Conservation (phyloP, 2,797 vertebrate species). For the Miichthys miiuy region DNA sequence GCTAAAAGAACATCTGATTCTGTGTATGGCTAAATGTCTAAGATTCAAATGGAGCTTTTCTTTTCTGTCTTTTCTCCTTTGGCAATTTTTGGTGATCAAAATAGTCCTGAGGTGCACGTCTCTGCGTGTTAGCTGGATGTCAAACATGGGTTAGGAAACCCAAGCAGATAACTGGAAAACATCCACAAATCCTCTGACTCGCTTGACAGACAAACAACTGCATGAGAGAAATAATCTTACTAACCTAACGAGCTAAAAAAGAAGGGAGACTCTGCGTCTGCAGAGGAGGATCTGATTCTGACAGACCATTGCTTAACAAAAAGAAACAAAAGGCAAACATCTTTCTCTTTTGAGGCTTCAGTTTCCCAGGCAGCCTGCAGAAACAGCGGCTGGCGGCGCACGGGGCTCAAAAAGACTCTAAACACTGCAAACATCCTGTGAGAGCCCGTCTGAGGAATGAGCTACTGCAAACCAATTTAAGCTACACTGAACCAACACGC, state of each 20-base stretch:
- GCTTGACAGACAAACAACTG: slow-evolving; percentile 5
- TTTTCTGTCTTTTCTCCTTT: background rate
- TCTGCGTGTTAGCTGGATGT: background rate
- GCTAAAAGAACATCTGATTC: background rate
- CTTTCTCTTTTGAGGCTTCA: slow-evolving; percentile 20
- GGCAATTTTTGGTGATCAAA: background rate
- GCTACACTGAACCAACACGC: slow-evolving; percentile 29
- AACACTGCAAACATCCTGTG: slow-evolving; percentile 45
- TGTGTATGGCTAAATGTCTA: background rate
- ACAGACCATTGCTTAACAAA: slow-evolving; percentile 28
- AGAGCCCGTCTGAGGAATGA: slow-evolving; percentile 41
- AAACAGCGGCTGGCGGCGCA: slow-evolving; percentile 12
- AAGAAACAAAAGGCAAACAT: slow-evolving; percentile 3
- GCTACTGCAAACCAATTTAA: slow-evolving; percentile 46
- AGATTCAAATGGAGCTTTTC: background rate
- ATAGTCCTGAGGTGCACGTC: rapidly evolving
- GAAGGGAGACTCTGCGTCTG: slow-evolving; percentile 1
- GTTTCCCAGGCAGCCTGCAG: slow-evolving; percentile 24
- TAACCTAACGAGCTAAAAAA: slow-evolving; percentile 22
- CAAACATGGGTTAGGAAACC: background rate
- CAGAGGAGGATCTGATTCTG: slow-evolving; percentile 13
- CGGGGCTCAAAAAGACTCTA: slow-evolving; percentile 30
- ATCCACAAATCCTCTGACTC: background rate
- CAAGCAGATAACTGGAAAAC: background rate
- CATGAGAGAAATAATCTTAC: slow-evolving; percentile 12